Percentiles rank a stretch among this genome's conserved stretches.
These are phyloP conservation scores for Mustela lutreola DNA, from an alignment of 2,113 vertebrate species.

Conservation along the genomic window DNA sequence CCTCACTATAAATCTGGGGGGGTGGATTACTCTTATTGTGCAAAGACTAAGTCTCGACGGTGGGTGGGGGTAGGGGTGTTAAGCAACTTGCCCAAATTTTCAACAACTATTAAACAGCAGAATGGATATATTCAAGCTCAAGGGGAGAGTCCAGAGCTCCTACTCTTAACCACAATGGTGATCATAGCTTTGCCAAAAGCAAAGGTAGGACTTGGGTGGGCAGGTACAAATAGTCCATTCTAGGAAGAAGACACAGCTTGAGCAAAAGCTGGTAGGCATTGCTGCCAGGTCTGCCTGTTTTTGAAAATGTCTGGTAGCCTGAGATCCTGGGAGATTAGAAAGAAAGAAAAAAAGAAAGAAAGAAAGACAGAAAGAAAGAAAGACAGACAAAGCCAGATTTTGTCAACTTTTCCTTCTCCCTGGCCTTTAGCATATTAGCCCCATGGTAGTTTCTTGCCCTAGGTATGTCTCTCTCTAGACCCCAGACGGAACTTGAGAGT, in stretches of 20 bases:
- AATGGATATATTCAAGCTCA: slow-evolving; percentile 23
- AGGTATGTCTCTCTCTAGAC: slow-evolving; percentile 23
- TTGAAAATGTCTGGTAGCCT: slow-evolving; percentile 25
- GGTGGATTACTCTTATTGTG: not conserved
- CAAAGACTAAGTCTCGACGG: not conserved
- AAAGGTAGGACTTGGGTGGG: not conserved
- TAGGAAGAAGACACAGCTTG: not conserved
- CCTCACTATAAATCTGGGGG: not conserved
- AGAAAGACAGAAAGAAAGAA: not conserved
- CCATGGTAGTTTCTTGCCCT: not conserved
- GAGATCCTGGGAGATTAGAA: not conserved
- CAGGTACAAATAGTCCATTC: not conserved
- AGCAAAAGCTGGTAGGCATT: not conserved
- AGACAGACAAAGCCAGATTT: not conserved
- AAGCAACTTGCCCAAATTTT: slow-evolving; percentile 27
- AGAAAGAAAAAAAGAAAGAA: not conserved
- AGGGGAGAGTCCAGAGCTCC: not conserved
- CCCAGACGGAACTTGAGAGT: slow-evolving; percentile 38
- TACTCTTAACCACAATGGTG: not conserved
- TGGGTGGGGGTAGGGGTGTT: not conserved
- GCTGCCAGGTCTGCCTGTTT: not conserved
- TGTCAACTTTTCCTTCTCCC: not conserved
- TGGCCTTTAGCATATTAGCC: not conserved
- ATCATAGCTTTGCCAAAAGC: not conserved
- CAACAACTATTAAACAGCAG: not conserved